Percentiles rank a stretch among this genome's conserved stretches.
Conservation (phyloP, 1,140 invertebrate genomes). For the Drosophila guanche region DNA sequence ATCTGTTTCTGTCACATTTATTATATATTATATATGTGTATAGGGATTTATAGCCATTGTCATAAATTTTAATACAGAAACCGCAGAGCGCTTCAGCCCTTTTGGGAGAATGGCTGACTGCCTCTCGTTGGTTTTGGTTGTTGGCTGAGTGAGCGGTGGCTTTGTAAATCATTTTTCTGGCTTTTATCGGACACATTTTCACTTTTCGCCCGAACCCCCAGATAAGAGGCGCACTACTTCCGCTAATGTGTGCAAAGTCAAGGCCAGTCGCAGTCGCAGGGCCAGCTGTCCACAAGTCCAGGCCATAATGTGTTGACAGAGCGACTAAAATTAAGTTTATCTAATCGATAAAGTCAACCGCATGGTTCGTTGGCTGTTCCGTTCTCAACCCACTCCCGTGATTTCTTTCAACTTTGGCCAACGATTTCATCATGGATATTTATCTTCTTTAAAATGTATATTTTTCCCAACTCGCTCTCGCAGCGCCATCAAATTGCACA, state of each 20-base stretch:
- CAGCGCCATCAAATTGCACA: constrained; percentile 51
- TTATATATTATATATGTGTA: constrained; percentile 39
- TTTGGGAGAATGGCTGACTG: constrained; percentile 13
- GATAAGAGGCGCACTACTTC: constrained; percentile 71
- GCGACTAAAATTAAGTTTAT: constrained; percentile 80
- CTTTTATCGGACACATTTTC: constrained; percentile 70
- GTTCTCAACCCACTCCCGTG: constrained; percentile 15
- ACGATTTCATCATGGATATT: constrained; percentile 39
- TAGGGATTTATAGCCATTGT: constrained; percentile 59
- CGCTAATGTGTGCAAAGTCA: constrained; percentile 67
- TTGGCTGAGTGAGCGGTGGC: constrained; percentile 23
- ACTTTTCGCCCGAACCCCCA: constrained; percentile 49
- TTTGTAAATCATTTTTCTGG: constrained; percentile 70
- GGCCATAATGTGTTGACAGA: constrained; percentile 44
- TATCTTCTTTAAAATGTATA: neutral
- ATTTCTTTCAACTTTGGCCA: constrained; percentile 38
- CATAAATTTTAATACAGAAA: constrained; percentile 71
- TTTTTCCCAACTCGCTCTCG: neutral
- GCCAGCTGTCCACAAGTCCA: constrained; percentile 13
- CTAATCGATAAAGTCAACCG: constrained; percentile 68
- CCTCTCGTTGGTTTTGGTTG: constrained; percentile 4
- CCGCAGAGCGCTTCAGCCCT: constrained; percentile 41
- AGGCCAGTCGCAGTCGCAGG: constrained; percentile 31
- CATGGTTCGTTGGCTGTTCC: constrained; percentile 47
- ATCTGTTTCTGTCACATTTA: constrained; percentile 28